Evolutionary conservation across 2,113 vertebrate species (phyloP).

Genomic region (Hystrix brachyura): DNA sequence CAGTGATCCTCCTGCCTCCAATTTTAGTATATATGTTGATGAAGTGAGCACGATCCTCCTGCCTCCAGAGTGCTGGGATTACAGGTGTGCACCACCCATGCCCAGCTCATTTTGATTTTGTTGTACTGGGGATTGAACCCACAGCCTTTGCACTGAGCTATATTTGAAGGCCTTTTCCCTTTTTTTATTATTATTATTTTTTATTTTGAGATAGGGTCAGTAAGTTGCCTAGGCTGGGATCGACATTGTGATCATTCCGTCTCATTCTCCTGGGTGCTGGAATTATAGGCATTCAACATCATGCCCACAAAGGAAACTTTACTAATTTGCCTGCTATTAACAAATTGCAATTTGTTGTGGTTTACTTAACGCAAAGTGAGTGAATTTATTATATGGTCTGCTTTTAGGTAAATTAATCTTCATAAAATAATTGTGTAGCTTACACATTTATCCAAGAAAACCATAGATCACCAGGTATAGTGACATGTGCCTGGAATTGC

Average conservation of each 20-base stretch:
- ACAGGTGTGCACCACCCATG: neutral
- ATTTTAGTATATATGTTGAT: no score
- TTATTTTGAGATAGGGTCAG: neutral
- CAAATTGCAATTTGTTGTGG: neutral
- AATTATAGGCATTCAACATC: neutral
- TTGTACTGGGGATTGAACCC: neutral
- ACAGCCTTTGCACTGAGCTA: neutral
- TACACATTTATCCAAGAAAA: conserved; percentile 42
- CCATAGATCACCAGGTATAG: neutral
- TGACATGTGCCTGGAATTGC: neutral
- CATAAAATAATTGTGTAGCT: neutral
- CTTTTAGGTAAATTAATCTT: conserved; percentile 60
- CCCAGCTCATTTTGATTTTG: neutral
- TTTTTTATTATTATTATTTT: neutral
- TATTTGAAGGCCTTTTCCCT: neutral
- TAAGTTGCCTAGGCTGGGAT: neutral
- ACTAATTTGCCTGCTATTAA: conserved; percentile 1
- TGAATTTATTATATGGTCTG: conserved; percentile 4
- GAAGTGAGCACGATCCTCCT: no score
- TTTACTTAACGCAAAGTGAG: conserved; percentile 23
- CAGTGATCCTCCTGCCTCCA: neutral
- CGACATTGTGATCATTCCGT: neutral
- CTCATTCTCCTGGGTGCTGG: neutral
- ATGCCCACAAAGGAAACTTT: neutral
- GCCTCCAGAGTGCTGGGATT: neutral